phyloP scores from a whole-genome alignment of 2,797 vertebrate species.

The Peromyscus attwateri region DNA sequence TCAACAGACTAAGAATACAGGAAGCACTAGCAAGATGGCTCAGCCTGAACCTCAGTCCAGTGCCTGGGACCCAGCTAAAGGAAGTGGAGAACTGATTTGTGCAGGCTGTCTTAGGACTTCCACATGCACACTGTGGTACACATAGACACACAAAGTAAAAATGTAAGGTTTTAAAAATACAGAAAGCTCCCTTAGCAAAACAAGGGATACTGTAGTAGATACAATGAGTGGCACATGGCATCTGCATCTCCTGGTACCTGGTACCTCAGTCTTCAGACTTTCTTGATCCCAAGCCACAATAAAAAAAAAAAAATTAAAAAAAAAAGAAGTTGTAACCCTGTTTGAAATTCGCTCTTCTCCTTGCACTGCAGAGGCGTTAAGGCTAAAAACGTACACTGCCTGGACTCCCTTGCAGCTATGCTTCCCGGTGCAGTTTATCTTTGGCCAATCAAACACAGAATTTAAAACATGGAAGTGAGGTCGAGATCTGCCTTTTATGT shows the following conservation, averaged over 20 bases:
- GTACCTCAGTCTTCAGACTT: not conserved
- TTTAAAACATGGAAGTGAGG: not conserved
- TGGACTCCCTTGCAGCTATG: not conserved
- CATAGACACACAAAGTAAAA: not conserved
- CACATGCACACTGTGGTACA: not conserved
- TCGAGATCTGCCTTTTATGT: not conserved
- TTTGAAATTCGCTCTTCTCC: not conserved
- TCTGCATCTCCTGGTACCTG: not conserved
- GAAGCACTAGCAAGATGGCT: not conserved
- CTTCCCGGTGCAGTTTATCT: not conserved
- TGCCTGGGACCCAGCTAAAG: not conserved
- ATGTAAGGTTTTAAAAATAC: not conserved
- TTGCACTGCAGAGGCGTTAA: not conserved
- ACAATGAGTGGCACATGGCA: not conserved
- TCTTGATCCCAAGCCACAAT: constrained; percentile 6
- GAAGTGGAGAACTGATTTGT: not conserved
- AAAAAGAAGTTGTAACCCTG: not conserved
- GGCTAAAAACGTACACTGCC: not conserved
- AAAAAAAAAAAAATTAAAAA: constrained; percentile 51
- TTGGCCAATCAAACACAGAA: not conserved
- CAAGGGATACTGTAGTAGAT: not conserved
- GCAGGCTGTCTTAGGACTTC: not conserved
- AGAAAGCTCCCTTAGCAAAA: not conserved
- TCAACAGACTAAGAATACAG: not conserved
- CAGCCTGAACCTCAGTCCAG: not conserved